Evolutionary conservation across 2,888 invertebrate species (phyloP).

Genomic region (Sthenelais limicola): DNA sequence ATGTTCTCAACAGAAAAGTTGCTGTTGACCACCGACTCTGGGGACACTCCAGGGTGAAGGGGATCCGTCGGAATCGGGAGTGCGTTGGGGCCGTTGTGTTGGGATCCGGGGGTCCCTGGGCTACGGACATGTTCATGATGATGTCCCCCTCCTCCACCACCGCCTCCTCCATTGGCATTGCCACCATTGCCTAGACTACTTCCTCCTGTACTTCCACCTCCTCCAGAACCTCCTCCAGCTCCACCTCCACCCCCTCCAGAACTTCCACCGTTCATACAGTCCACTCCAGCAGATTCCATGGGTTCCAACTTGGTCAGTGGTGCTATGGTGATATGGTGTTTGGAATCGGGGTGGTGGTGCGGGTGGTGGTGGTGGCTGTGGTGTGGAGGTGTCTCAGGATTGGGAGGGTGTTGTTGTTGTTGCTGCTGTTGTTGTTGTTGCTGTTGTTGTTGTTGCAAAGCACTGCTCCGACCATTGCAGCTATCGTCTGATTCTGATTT

Average conservation of each 20-base stretch:
- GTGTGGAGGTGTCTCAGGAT: background rate
- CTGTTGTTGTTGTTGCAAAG: conserved; percentile 26
- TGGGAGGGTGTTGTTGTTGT: background rate
- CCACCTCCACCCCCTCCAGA: background rate
- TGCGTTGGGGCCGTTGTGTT: conserved; percentile 49
- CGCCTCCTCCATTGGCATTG: conserved; percentile 46
- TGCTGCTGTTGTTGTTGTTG: conserved; percentile 10
- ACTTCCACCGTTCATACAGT: conserved; percentile 42
- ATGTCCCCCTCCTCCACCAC: conserved; percentile 15
- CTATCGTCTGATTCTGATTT: conserved; percentile 12
- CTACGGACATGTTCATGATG: conserved; percentile 55
- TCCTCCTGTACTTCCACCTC: conserved; percentile 60
- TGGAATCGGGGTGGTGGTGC: background rate
- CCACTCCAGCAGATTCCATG: conserved; percentile 57
- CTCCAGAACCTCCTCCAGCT: no score
- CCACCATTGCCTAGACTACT: no score
- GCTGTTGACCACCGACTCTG: conserved; percentile 8
- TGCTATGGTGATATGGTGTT: conserved; percentile 38
- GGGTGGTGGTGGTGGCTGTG: background rate
- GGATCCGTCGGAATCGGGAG: conserved; percentile 63
- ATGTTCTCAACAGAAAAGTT: conserved; percentile 67
- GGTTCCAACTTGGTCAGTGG: conserved; percentile 61
- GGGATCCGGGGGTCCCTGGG: conserved; percentile 60
- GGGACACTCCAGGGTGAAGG: background rate
- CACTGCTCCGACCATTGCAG: background rate